These are phyloP conservation scores for Escarpia spicata DNA, from an alignment of 2,888 invertebrate genomes.

Conservation along the genomic window DNA sequence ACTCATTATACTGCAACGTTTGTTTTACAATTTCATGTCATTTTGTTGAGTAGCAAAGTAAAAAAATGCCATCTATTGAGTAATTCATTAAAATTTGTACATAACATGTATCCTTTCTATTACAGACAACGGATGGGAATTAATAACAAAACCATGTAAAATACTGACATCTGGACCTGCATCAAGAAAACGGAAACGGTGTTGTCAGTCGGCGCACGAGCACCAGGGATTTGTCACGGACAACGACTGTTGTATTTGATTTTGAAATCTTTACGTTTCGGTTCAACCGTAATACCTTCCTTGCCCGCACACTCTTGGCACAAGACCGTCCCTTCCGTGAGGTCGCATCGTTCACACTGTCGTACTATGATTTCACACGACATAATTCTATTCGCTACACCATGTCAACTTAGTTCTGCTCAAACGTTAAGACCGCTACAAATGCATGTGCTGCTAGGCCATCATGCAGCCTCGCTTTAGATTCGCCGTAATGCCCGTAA, in stretches of 20 bases:
- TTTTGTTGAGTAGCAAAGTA: not conserved
- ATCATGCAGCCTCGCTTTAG: conserved; percentile 7
- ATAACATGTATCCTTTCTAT: not conserved
- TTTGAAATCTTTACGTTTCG: not conserved
- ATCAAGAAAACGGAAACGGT: not conserved
- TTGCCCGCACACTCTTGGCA: conserved; percentile 6
- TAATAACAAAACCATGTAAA: not conserved
- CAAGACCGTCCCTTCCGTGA: conserved; percentile 4
- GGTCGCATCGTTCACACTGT: conserved; percentile 11
- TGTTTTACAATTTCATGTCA: not conserved
- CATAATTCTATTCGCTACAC: not conserved
- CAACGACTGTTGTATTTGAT: not conserved
- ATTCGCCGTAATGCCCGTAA: conserved; percentile 3
- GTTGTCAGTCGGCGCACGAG: not conserved
- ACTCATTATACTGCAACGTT: too few relatives aligned
- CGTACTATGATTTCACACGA: conserved; percentile 12
- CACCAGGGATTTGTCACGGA: not conserved
- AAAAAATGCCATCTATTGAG: not conserved
- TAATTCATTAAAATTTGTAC: not conserved
- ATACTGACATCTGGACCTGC: not conserved
- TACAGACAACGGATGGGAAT: not conserved
- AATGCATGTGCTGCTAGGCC: conserved; percentile 16
- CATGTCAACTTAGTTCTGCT: not conserved
- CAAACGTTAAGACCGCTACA: conserved; percentile 1
- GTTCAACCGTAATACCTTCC: conserved; percentile 16